Evolutionary conservation across 2,797 vertebrate genomes (phyloP), one percentile per base, ranked within the genome.

Genomic region (Cyclura pinguis): DNA sequence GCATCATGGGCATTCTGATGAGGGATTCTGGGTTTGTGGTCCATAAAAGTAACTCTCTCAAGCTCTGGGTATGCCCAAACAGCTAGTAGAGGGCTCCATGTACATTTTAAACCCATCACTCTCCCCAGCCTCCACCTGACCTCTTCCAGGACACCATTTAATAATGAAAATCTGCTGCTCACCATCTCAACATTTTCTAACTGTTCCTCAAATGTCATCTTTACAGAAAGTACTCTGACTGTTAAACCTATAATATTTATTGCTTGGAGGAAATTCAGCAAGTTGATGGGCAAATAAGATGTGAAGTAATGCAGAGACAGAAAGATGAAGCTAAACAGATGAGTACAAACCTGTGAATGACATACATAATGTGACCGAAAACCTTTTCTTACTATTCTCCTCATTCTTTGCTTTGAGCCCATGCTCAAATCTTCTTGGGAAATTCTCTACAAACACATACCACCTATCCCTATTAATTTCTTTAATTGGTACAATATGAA

Each of bases 121-220:
- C 74, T 38, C 42, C 42, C 22, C 42, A 8, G 7, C 35, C 42
- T 47, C 42, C 35, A 76, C 6, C n/a, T 32, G 29, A 27, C 10
- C 47, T 50, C 67, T 67, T 38, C 42, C 62, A 84, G 69, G 64
- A 55, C 32, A 55, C 22, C 2, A 74, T n/a, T 57, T 74, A 73
- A 10, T 57, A 86, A 8, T 32, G 2, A 64, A 82, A 82, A 67
- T 73, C 50, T 29, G 35, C 24, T 81, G 50, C 62, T 72, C 57
- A 0, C 32, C 77, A 72, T 64, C 22, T 77, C 52, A 80, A 88
- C 20, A 27, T 5, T 52, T 82, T 38, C 47, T 69, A 57, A 82
- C 14, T 42, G 22, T 83, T 84, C 18, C 88, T 92, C 20, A 59
- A 72, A 74, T 69, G 16, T 0, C 83, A 73, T 32, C 93, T 76